Percentiles rank a stretch among this genome's conserved stretches.
phyloP scores from a whole-genome alignment of 2,888 invertebrate species.

The Athetis lepigone region DNA sequence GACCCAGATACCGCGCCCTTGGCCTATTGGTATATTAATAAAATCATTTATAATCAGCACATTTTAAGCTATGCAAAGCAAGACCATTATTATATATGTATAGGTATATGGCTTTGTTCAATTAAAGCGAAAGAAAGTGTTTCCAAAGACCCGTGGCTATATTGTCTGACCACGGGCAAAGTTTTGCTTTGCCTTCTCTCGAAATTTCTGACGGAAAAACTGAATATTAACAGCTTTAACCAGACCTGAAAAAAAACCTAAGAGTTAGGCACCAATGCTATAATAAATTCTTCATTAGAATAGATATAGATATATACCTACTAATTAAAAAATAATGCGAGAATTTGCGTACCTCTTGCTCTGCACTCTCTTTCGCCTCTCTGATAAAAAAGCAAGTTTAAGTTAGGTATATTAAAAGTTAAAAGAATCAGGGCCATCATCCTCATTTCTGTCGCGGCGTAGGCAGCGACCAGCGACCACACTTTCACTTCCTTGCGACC shows the following conservation, averaged over 20 bases:
- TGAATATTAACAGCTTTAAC: too few species aligned
- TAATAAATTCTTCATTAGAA: too few species aligned
- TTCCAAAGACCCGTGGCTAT: too few species aligned
- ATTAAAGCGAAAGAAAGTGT: slow-evolving; percentile 1
- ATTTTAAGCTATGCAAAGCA: neutral
- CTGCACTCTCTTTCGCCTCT: neutral
- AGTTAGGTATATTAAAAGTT: neutral
- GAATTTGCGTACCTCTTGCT: too few species aligned
- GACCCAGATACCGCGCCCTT: slow-evolving; percentile 35
- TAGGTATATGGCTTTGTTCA: neutral
- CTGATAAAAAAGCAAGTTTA: neutral
- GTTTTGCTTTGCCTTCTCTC: too few species aligned
- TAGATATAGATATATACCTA: too few species aligned
- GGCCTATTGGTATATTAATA: slow-evolving; percentile 21
- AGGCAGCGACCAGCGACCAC: slow-evolving; percentile 18
- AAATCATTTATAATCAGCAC: slow-evolving; percentile 34
- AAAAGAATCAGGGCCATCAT: slow-evolving; percentile 43
- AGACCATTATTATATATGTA: neutral
- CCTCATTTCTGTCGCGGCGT: slow-evolving; percentile 47
- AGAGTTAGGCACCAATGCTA: too few species aligned
- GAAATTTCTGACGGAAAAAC: too few species aligned
- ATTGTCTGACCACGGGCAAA: too few species aligned
- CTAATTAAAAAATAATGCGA: too few species aligned
- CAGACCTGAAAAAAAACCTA: too few species aligned
- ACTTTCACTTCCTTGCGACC: slow-evolving; percentile 62